A percentile compares a stretch with the other conserved stretches of the same genome.
Evolutionary conservation across 1,140 invertebrate genomes (phyloP).

Genomic region (Piezodorus guildinii): DNA sequence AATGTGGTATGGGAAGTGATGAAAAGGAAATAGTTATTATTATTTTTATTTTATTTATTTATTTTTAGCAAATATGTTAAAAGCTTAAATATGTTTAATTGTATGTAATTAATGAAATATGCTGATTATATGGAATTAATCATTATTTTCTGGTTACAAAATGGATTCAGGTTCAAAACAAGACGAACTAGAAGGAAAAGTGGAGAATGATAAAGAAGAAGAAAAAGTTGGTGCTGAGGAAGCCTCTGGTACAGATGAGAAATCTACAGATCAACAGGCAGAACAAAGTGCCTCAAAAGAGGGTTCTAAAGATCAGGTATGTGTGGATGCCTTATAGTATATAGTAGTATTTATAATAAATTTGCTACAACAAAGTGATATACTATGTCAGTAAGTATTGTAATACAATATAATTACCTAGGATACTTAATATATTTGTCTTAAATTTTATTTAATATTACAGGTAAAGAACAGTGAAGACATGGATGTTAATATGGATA

Average conservation of each 20-base stretch:
- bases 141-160: too few relatives aligned
- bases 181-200: conserved; percentile 29
- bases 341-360: too few relatives aligned
- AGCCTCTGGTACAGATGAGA: conserved; percentile 44
- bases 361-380: too few relatives aligned
- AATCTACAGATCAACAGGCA: conserved; percentile 37
- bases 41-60: too few relatives aligned
- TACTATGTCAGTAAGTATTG: background rate
- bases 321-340: background rate
- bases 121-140: too few relatives aligned
- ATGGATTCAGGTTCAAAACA: background rate
- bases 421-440: too few relatives aligned
- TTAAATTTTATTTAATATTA: too few relatives aligned
- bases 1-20: too few relatives aligned
- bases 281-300: conserved; percentile 29
- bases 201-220: conserved; percentile 36
- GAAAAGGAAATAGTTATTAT: too few relatives aligned
- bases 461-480: conserved; percentile 7
- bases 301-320: conserved; percentile 32
- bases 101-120: too few relatives aligned
- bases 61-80: too few relatives aligned
- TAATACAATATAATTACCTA: conserved; percentile 7
- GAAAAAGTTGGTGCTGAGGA: conserved; percentile 38
- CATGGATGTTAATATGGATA: background rate
- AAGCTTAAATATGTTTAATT: too few relatives aligned